Conservation (phyloP, 2,797 vertebrate genomes). For the Neoniphon sammara region DNA sequence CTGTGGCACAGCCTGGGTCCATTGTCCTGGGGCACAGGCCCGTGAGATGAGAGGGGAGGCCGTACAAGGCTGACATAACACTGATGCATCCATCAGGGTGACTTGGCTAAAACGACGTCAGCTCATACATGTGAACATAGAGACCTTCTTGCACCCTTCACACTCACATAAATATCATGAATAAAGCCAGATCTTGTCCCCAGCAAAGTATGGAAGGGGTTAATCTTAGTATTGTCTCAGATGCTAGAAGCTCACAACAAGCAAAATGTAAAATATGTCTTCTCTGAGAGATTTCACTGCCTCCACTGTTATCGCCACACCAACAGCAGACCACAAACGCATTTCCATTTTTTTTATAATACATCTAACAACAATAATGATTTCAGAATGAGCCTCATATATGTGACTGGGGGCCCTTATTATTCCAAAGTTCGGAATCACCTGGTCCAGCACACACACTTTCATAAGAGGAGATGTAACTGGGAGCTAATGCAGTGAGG, state of each 20-base stretch:
- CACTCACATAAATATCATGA: neutral
- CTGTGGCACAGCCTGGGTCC: conserved; percentile 38
- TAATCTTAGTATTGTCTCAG: neutral
- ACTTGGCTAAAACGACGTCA: conserved; percentile 39
- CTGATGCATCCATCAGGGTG: conserved; percentile 48
- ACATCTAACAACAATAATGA: neutral
- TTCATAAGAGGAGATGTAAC: too few relatives aligned
- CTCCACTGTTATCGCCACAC: too few relatives aligned
- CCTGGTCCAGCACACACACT: neutral
- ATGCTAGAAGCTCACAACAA: neutral
- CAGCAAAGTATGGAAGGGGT: neutral
- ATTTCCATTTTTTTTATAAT: neutral
- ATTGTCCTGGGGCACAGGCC: conserved; percentile 64
- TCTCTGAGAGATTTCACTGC: neutral
- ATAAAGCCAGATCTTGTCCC: too few relatives aligned
- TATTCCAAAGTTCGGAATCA: neutral
- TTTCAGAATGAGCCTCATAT: neutral
- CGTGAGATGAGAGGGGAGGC: conserved; percentile 51
- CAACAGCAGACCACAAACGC: neutral
- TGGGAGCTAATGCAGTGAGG: too few relatives aligned
- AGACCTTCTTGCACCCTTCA: conserved; percentile 1
- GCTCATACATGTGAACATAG: conserved; percentile 17
- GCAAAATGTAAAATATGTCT: neutral
- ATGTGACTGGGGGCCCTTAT: neutral
- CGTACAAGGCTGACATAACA: conserved; percentile 51